Evolutionary conservation across 2,797 vertebrate species (phyloP).

Genomic region (Yasuhikotakia modesta): DNA sequence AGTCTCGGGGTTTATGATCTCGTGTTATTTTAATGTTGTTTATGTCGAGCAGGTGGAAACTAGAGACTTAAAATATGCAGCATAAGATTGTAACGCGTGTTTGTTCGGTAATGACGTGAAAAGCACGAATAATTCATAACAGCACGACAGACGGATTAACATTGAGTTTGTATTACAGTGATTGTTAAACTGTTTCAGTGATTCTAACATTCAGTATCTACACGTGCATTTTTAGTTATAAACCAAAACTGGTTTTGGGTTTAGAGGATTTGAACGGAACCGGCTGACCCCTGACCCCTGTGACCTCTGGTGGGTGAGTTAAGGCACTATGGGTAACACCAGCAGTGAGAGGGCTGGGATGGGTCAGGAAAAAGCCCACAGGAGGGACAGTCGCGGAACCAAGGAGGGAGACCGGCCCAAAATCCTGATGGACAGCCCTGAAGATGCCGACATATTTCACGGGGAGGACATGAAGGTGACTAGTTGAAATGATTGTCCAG

Average conservation of each 20-base stretch:
- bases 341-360: conserved; percentile 91
- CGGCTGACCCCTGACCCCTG: conserved; percentile 41
- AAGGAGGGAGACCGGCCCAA: conserved; percentile 93
- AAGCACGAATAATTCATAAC: background rate
- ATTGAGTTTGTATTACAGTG: too few relatives aligned
- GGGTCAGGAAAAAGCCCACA: conserved; percentile 86
- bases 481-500: background rate
- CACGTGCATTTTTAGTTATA: too few relatives aligned
- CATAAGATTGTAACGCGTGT: background rate
- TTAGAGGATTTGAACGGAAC: background rate
- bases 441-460: conserved; percentile 93
- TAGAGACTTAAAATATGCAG: background rate
- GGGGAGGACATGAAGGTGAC: conserved; percentile 85
- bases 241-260: background rate
- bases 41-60: background rate
- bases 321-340: conserved; percentile 89
- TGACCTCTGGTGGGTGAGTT: conserved; percentile 53
- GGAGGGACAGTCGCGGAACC: conserved; percentile 84
- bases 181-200: too few relatives aligned
- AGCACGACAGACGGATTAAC: too few relatives aligned
- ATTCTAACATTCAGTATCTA: too few relatives aligned
- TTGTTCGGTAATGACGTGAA: background rate
- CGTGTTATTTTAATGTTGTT: background rate
- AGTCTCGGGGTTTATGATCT: background rate
- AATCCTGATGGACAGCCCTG: conserved; percentile 96